Evolutionary conservation across 1,140 invertebrate species (phyloP), one percentile per base, ranked within the genome.

Genomic region (Limonius californicus): DNA sequence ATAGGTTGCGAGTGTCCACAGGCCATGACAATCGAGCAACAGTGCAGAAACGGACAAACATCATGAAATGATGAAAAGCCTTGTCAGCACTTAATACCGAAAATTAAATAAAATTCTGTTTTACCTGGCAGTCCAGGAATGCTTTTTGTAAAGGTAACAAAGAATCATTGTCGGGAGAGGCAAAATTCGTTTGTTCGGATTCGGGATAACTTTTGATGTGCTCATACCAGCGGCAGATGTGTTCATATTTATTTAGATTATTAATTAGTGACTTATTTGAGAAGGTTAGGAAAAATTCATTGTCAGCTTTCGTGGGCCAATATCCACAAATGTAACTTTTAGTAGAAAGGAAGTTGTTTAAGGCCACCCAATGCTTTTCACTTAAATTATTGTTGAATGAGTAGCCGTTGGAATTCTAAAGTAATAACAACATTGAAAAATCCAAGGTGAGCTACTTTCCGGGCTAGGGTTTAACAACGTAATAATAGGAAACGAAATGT

Each of bases 221-320:
- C 74, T 74, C 68, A 72, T 78, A 83, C 84, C 85, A 87, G 73
- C 84, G 78, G 69, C 74, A 77, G 59, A 86, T 70, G 66, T 84
- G 69, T 21, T 64, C 58, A 68, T 69, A 79, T 50, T 72, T 77
- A 68, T 74, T 75, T 71, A 73, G 67, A 71, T 76, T 64, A 9
- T 9, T 14, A 39, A 2, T n/a, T n/a, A n/a, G 2, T 14, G 35
- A 39, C 75, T 75, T 57, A 69, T 70, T 65, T 62, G 32, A 12
- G 70, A 72, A 73, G n/a, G 59, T 69, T 67, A 76, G 77, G 67
- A 77, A 80, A 23, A 83, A 62, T 65, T 80, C 67, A 54, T 74
- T 68, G 73, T 86, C 84, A 70, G 74, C 74, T 66, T 72, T 77
- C 61, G 78, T 80, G 18, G 83, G 83, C 18, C 57, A 65, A 77